These are phyloP conservation scores for Amblyopsis rosae DNA, from an alignment of 2,113 vertebrate genomes.

Conservation along the genomic window DNA sequence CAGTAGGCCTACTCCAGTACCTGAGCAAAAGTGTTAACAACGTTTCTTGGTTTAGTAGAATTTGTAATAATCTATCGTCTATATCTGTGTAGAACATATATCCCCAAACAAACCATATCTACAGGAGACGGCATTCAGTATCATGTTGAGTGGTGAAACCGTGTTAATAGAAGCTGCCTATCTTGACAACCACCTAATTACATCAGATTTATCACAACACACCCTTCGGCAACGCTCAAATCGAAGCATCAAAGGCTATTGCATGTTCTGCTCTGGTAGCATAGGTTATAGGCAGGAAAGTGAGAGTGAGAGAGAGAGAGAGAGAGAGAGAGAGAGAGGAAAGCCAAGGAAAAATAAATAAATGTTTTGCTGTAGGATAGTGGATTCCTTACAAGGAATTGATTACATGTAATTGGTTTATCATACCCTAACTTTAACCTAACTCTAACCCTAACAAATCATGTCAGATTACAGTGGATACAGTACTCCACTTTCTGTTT, in stretches of 20 bases:
- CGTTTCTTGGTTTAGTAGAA: too few species aligned
- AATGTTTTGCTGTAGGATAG: conserved; percentile 6
- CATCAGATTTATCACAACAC: conserved; percentile 54
- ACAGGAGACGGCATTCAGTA: conserved; percentile 46
- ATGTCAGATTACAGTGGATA: too few species aligned
- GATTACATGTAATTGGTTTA: too few species aligned
- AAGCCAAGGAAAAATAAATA: not conserved
- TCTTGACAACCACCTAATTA: conserved; percentile 64
- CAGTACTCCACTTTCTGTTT: not conserved
- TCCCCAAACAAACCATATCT: not conserved
- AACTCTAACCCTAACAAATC: too few species aligned
- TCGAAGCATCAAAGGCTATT: conserved; percentile 60
- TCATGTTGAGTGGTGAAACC: conserved; percentile 31
- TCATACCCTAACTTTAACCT: too few species aligned
- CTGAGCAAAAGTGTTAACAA: too few species aligned
- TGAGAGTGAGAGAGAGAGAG: not conserved
- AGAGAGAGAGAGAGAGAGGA: conserved; percentile 28
- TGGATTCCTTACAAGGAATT: conserved; percentile 1
- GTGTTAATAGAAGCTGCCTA: conserved; percentile 57
- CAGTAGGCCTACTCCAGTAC: too few species aligned
- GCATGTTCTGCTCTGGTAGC: conserved; percentile 57
- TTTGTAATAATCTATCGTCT: too few species aligned
- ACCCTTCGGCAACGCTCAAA: conserved; percentile 49
- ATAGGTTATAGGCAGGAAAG: conserved; percentile 38
- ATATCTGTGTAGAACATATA: conserved; percentile 49